Conservation (phyloP, 2,113 vertebrate species). For the mouse (Mus musculus) region GRCm39 chr1:142841001-142841500, state of each 20-base stretch:
- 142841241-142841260: neutral
- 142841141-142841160: neutral
- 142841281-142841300: neutral
- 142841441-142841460: slow-evolving; percentile 22
- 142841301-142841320: neutral
- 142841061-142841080: neutral
- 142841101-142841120: neutral
- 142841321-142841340: too few species aligned
- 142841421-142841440: slow-evolving; percentile 22
- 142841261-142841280: neutral
- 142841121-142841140: neutral
- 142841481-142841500: slow-evolving; percentile 74
- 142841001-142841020: neutral
- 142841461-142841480: slow-evolving; percentile 57
- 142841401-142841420: slow-evolving; percentile 5
- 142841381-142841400: slow-evolving; percentile 15
- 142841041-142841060: neutral
- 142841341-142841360: neutral
- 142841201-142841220: neutral
- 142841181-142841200: neutral
- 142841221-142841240: neutral
- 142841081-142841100: neutral
- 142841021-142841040: neutral
- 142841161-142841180: neutral
- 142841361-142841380: slow-evolving; percentile 39